These are phyloP conservation scores for Machimus rusticus DNA, from an alignment of 2,888 invertebrate genomes.

Conservation along the genomic window DNA sequence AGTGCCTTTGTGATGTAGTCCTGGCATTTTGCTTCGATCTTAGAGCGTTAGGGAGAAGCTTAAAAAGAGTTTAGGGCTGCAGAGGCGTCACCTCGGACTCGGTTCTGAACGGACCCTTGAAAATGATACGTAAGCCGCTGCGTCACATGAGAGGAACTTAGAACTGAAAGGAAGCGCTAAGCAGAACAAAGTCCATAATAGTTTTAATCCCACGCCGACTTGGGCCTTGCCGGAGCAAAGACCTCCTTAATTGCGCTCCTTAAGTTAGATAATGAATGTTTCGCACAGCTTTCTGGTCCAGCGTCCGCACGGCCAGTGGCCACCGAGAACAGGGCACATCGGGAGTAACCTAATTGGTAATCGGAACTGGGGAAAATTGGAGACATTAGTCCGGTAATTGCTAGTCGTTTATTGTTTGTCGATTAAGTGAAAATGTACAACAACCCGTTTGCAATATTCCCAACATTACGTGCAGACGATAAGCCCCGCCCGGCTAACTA, in stretches of 20 bases:
- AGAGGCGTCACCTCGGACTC: not conserved
- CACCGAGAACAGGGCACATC: not conserved
- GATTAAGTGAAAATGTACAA: slow-evolving; percentile 36
- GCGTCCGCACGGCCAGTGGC: not conserved
- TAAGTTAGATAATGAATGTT: not conserved
- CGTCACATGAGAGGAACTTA: not conserved
- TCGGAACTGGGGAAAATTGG: slow-evolving; percentile 33
- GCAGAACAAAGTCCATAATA: not conserved
- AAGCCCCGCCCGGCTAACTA: not conserved
- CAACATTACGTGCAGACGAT: not conserved
- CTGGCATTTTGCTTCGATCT: not conserved
- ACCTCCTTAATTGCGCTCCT: not conserved
- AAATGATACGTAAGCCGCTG: not conserved
- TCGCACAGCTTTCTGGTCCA: not conserved
- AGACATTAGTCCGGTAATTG: slow-evolving; percentile 34
- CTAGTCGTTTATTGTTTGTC: slow-evolving; percentile 35
- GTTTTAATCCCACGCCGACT: not conserved
- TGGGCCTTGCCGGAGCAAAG: not conserved
- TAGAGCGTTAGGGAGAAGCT: not conserved
- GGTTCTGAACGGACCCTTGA: not conserved
- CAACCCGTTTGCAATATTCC: slow-evolving; percentile 18
- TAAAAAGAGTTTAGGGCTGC: not conserved
- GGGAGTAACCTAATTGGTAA: slow-evolving; percentile 18
- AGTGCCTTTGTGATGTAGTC: not conserved
- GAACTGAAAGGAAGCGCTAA: not conserved